A percentile compares a stretch with the other conserved stretches of the same genome.
These are phyloP conservation scores for Leptopilina drosophilae DNA, from an alignment of 2,888 invertebrate genomes.

Conservation along the genomic window DNA sequence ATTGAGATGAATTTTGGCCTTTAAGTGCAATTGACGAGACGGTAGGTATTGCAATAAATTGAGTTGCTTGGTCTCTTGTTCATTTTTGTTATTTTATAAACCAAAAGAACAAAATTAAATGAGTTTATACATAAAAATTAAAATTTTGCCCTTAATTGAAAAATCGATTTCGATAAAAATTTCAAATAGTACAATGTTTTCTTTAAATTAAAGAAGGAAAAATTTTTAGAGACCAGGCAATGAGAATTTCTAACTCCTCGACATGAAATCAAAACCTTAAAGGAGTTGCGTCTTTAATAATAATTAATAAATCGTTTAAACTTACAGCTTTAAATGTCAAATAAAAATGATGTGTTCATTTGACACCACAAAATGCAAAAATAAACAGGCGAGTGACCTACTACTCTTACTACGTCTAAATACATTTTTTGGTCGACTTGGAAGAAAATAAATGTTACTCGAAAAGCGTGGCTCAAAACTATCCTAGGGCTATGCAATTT, in stretches of 20 bases:
- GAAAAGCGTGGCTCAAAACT: constrained; percentile 69
- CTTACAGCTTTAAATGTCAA: constrained; percentile 76
- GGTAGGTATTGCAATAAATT: constrained; percentile 75
- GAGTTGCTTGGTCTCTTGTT: constrained; percentile 74
- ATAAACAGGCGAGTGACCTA: constrained; percentile 60
- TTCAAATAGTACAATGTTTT: not conserved
- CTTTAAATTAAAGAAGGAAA: not conserved
- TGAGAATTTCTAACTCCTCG: constrained; percentile 67
- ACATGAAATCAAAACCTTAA: constrained; percentile 68
- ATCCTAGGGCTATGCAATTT: constrained; percentile 74
- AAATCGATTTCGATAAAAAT: not conserved
- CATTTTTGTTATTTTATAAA: not conserved
- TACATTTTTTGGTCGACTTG: constrained; percentile 75
- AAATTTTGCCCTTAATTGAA: no score
- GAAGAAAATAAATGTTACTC: constrained; percentile 69
- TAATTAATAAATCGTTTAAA: constrained; percentile 76
- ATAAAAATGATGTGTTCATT: constrained; percentile 73
- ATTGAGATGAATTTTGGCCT: constrained; percentile 64
- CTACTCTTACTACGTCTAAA: constrained; percentile 65
- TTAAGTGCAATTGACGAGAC: constrained; percentile 63
- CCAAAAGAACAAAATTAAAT: not conserved
- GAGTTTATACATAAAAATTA: not conserved
- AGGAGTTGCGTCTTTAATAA: constrained; percentile 67
- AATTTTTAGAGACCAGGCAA: constrained; percentile 71
- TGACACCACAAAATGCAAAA: constrained; percentile 71